Evolutionary conservation across 2,888 invertebrate genomes (phyloP).

Genomic region (Nematopogon swammerdamellus): DNA sequence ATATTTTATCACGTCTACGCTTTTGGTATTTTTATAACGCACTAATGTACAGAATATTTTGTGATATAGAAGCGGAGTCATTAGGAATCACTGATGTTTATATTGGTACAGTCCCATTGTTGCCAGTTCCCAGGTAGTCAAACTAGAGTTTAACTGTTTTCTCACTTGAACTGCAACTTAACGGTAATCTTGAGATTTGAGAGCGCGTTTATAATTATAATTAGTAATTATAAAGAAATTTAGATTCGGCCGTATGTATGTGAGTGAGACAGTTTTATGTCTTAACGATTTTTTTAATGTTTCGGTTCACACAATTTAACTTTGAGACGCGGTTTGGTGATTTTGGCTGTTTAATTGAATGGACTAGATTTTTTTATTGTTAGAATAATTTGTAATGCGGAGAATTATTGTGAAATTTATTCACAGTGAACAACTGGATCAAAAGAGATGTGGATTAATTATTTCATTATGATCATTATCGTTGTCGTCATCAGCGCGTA

Average conservation of each 20-base stretch:
- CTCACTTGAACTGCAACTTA: conserved; percentile 16
- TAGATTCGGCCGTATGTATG: conserved; percentile 12
- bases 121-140: neutral
- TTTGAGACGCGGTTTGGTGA: conserved; percentile 15
- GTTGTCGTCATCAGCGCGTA: too few relatives aligned
- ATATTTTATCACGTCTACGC: too few relatives aligned
- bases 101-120: neutral
- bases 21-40: too few relatives aligned
- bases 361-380: conserved; percentile 13
- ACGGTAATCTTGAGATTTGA: conserved; percentile 2
- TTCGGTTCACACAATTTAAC: conserved; percentile 22
- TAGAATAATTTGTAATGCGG: too few relatives aligned
- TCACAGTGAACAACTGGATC: too few relatives aligned
- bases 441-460: too few relatives aligned
- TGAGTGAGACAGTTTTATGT: conserved; percentile 15
- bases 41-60: too few relatives aligned
- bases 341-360: conserved; percentile 27
- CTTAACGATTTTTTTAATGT: conserved; percentile 19
- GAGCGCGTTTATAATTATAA: conserved; percentile 15
- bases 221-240: conserved; percentile 20
- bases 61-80: too few relatives aligned
- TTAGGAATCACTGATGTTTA: too few relatives aligned
- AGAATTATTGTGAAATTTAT: too few relatives aligned
- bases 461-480: too few relatives aligned
- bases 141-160: conserved; percentile 9